Base-by-base conservation (phyloP, 1,140 invertebrate genomes). In the Ruditapes philippinarum region DNA sequence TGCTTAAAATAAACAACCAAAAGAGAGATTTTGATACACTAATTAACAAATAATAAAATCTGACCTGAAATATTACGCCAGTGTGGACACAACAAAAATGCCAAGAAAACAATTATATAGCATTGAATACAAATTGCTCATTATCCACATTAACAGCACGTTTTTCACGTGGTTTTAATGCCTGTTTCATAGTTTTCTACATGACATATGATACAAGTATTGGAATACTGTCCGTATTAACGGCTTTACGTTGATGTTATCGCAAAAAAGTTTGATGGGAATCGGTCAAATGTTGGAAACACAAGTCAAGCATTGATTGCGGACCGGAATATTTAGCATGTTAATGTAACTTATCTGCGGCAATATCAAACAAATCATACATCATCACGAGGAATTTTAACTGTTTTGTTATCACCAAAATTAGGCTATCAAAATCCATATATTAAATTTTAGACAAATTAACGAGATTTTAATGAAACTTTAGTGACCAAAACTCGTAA, bases 401-500 rank as follows among this genome's bases (percentile, higher is more conserved):
- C 4, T 7, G 22, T 2, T 78, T 51, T 78, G 73, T 78, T 78
- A 78, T 78, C 73, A 78, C 40, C 28, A 9, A 22, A 54, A 78
- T 54, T 40, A 78, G 22, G 7, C 31, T 78, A 49, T 45, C n/a
- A 12, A 54, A 78, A 49, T 31, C 73, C 25, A 42, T 78, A 49
- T 45, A 45, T 78, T 54, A 78, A 78, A 78, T 78, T 49, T 45
- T 78, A 19, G 73, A 49, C 73, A 78, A 28, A 7, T 78, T 78
- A n/a, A 78, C 31, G 65, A 17, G 33, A 19, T 28, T 38, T 70
- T 70, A 70, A 70, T 70, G 65, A 17, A 38, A 40, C 11, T 70
- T 70, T 40, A 38, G 65, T 38, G 65, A 70, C 57, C 57, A 25
- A n/a, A 62, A 28, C 25, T 62, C 25, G 57, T 28, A 62, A 62